Conservation (phyloP, 2,888 invertebrate genomes). For the Lamproptera curius region DNA sequence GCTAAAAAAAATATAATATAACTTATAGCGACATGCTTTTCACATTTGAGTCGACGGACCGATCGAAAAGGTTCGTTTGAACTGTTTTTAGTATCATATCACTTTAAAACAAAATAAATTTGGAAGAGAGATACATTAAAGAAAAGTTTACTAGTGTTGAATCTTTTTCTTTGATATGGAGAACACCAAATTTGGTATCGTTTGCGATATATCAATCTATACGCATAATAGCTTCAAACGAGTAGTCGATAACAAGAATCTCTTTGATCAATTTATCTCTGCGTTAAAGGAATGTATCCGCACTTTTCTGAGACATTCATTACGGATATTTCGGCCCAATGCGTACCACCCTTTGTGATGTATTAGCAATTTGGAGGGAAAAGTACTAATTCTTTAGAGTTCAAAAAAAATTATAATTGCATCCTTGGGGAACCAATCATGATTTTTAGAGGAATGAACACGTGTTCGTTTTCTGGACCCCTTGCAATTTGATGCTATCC, state of each 20-base stretch:
- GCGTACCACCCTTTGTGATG: slow-evolving; percentile 64
- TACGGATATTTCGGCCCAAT: slow-evolving; percentile 28
- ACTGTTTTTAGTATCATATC: slow-evolving; percentile 40
- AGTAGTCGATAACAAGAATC: slow-evolving; percentile 6
- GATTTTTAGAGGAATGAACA: slow-evolving; percentile 71
- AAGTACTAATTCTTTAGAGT: slow-evolving; percentile 75
- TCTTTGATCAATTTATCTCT: slow-evolving; percentile 18
- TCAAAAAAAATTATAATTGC: slow-evolving; percentile 52
- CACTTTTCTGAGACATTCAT: slow-evolving; percentile 6
- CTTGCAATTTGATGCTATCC: slow-evolving; percentile 58
- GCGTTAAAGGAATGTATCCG: slow-evolving; percentile 8
- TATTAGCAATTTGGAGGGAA: slow-evolving; percentile 65
- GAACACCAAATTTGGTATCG: slow-evolving; percentile 13
- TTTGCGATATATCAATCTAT: slow-evolving; percentile 7
- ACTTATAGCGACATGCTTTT: slow-evolving; percentile 63
- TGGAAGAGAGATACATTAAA: no score
- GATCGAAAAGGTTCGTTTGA: slow-evolving; percentile 37
- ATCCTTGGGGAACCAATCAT: slow-evolving; percentile 74
- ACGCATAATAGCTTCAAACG: slow-evolving; percentile 14
- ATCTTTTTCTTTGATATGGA: slow-evolving; percentile 13
- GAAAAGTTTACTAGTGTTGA: no score
- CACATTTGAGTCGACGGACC: slow-evolving; percentile 55
- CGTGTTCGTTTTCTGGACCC: slow-evolving; percentile 69
- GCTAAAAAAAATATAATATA: slow-evolving; percentile 59
- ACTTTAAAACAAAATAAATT: no score